A percentile compares a stretch with the other conserved stretches of the same genome.
Evolutionary conservation across 1,140 invertebrate species (phyloP).

Genomic region (Mya arenaria): DNA sequence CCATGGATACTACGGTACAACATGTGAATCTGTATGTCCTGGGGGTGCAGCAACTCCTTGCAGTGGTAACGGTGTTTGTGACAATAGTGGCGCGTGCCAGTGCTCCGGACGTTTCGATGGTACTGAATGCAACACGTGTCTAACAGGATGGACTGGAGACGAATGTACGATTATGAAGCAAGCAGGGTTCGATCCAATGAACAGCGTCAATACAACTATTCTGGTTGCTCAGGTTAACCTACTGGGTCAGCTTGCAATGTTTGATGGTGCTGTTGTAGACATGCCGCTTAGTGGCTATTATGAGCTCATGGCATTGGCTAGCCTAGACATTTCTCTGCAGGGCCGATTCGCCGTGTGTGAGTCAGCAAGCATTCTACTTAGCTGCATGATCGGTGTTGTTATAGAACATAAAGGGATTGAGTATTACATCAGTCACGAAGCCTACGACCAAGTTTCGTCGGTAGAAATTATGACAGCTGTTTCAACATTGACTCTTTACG

Average conservation of each 20-base stretch:
- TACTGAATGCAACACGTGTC: conserved; percentile 51
- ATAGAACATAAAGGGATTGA: conserved; percentile 40
- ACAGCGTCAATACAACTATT: background rate
- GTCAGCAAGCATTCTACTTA: background rate
- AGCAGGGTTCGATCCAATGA: background rate
- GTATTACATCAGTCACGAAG: conserved; percentile 48
- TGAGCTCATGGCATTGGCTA: conserved; percentile 10
- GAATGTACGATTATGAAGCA: conserved; percentile 56
- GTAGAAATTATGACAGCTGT: conserved; percentile 26
- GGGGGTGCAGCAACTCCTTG: conserved; percentile 58
- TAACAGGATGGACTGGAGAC: conserved; percentile 55
- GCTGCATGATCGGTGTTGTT: conserved; percentile 55
- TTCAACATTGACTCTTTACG: background rate
- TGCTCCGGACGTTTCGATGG: conserved; percentile 61
- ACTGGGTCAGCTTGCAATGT: conserved; percentile 47
- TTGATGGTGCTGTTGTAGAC: conserved; percentile 58
- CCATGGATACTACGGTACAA: conserved; percentile 62
- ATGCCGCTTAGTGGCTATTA: conserved; percentile 35
- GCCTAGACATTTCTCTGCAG: conserved; percentile 15
- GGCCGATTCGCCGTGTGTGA: conserved; percentile 44
- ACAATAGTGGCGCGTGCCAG: conserved; percentile 52
- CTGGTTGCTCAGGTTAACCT: conserved; percentile 54
- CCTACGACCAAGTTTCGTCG: background rate
- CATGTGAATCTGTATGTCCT: conserved; percentile 60
- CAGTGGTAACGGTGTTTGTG: conserved; percentile 60